Conservation (phyloP, 2,797 vertebrate species). For the Aratinga solstitialis region DNA sequence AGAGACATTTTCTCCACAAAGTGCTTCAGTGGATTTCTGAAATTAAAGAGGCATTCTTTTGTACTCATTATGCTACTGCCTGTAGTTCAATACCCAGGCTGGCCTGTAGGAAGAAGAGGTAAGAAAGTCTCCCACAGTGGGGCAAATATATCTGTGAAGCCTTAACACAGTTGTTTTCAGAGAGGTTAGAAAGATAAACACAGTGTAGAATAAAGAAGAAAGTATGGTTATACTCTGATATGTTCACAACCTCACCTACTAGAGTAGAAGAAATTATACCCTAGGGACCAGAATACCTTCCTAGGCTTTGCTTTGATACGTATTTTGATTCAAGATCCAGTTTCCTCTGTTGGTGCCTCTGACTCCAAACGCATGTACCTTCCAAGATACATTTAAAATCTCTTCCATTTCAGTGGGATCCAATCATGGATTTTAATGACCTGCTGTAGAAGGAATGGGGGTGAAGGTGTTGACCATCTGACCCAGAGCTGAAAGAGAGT, state of each 20-base stretch:
- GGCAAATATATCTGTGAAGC: background rate
- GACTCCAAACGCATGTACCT: background rate
- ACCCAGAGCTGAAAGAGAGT: background rate
- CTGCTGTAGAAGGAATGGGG: background rate
- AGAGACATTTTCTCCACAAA: background rate
- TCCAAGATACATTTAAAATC: background rate
- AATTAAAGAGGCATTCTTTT: background rate
- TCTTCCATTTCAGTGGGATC: background rate
- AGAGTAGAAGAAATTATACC: background rate
- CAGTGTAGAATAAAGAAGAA: background rate
- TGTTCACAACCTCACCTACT: background rate
- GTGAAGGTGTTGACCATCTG: background rate
- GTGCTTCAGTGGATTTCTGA: background rate
- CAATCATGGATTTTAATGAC: background rate
- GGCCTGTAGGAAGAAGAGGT: background rate
- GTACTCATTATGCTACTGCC: background rate
- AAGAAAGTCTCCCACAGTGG: background rate
- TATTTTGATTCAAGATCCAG: background rate
- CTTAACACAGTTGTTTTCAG: background rate
- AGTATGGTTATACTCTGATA: background rate
- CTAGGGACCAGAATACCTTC: background rate
- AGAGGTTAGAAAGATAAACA: background rate
- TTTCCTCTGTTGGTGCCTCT: background rate
- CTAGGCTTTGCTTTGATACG: background rate
- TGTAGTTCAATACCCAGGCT: background rate